Evolutionary conservation across 2,888 invertebrate species (phyloP).

Genomic region (Phengaris arion): DNA sequence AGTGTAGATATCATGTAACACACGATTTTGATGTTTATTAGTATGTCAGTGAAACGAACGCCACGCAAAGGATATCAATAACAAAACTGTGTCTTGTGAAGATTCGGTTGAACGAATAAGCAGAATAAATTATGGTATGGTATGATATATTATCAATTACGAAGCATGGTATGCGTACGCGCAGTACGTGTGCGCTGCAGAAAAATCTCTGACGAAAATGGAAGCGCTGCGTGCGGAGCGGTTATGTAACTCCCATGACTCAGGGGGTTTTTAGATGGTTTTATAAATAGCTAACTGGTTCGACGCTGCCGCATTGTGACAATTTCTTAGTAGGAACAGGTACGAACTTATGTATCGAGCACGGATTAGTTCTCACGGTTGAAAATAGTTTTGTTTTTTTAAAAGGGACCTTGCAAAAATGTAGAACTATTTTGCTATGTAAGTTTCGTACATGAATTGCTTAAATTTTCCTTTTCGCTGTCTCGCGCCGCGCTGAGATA

Average conservation of each 20-base stretch:
- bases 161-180: slow-evolving; percentile 12
- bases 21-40: too few relatives aligned
- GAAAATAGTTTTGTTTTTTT: neutral
- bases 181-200: slow-evolving; percentile 3
- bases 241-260: slow-evolving; percentile 2
- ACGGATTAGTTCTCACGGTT: neutral
- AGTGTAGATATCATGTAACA: too few relatives aligned
- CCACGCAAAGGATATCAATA: neutral
- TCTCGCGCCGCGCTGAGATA: too few relatives aligned
- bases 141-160: slow-evolving; percentile 15
- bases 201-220: neutral
- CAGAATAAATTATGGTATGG: neutral
- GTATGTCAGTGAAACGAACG: neutral
- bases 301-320: neutral
- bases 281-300: slow-evolving; percentile 16
- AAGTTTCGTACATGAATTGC: too few relatives aligned
- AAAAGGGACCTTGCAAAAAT: too few relatives aligned
- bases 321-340: neutral
- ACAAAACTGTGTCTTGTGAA: neutral
- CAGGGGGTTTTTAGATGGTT: neutral
- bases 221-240: neutral
- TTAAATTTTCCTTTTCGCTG: too few relatives aligned
- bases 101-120: neutral
- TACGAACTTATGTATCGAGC: neutral
- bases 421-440: too few relatives aligned